Conservation (phyloP, 2,888 invertebrate species). For the Cylindroiulus punctatus region DNA sequence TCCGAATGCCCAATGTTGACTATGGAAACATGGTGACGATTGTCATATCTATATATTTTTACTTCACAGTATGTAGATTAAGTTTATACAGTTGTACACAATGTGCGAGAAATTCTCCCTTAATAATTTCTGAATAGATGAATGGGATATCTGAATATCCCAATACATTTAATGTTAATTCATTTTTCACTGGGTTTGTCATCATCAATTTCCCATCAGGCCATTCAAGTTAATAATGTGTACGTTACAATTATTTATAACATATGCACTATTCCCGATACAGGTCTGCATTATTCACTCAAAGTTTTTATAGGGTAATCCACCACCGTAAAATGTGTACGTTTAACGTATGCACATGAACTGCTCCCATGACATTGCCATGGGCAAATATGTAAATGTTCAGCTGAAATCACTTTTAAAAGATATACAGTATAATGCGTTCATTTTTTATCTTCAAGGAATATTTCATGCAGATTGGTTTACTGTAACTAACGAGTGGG, state of each 20-base stretch:
- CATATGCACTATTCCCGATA: not conserved
- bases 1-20: too few species aligned
- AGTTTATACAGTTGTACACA: too few species aligned
- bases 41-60: too few species aligned
- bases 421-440: not conserved
- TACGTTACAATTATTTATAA: not conserved
- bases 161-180: not conserved
- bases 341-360: not conserved
- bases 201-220: not conserved
- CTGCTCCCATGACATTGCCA: not conserved
- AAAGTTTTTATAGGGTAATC: not conserved
- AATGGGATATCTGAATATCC: not conserved
- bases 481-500: not conserved
- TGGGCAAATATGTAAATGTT: not conserved
- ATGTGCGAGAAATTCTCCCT: too few species aligned
- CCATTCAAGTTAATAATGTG: not conserved
- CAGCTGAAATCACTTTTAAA: not conserved
- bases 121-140: not conserved
- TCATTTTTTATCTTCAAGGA: not conserved
- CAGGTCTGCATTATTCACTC: not conserved
- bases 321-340: not conserved
- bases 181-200: not conserved
- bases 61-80: too few species aligned
- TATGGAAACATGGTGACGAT: too few species aligned
- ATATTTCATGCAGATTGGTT: slow-evolving; percentile 27